These are phyloP conservation scores for Choreutis nemorana DNA, from an alignment of 2,888 invertebrate species.

Conservation along the genomic window DNA sequence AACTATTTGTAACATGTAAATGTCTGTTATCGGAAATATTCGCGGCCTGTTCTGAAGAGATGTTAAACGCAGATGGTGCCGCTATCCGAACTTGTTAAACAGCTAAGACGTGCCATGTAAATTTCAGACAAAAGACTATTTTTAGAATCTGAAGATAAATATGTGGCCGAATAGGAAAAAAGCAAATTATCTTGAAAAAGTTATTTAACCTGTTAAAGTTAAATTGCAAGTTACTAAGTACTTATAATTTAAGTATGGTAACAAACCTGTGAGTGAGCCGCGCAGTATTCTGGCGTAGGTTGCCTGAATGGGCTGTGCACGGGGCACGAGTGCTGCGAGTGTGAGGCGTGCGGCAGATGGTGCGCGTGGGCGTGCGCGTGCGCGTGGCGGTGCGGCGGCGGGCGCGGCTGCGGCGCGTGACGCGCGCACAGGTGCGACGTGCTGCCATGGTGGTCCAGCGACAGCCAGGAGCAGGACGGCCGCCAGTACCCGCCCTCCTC, in stretches of 20 bases:
- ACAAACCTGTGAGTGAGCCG: constrained; percentile 55
- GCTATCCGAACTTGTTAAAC: too few relatives aligned
- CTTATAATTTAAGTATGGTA: background rate
- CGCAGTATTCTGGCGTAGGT: constrained; percentile 57
- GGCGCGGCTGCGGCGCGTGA: constrained; percentile 50
- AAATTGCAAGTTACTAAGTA: background rate
- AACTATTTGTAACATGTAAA: too few relatives aligned
- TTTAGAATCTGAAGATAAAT: too few relatives aligned
- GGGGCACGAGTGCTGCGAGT: constrained; percentile 68
- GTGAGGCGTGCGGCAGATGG: constrained; percentile 54
- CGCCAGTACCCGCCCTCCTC: constrained; percentile 62
- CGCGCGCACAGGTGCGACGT: constrained; percentile 52
- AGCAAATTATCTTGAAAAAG: too few relatives aligned
- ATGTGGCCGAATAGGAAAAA: too few relatives aligned
- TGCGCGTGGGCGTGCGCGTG: constrained; percentile 47
- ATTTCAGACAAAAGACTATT: too few relatives aligned
- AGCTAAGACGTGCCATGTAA: too few relatives aligned
- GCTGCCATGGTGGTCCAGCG: constrained; percentile 59
- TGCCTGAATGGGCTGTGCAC: constrained; percentile 80
- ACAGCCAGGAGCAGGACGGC: constrained; percentile 60
- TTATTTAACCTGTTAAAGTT: too few relatives aligned
- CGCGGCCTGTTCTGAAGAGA: too few relatives aligned
- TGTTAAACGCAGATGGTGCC: too few relatives aligned
- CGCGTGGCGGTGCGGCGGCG: constrained; percentile 35
- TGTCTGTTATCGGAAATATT: too few relatives aligned